Base-by-base conservation (phyloP, 2,113 vertebrate species). In the Cynopterus brachyotis region DNA sequence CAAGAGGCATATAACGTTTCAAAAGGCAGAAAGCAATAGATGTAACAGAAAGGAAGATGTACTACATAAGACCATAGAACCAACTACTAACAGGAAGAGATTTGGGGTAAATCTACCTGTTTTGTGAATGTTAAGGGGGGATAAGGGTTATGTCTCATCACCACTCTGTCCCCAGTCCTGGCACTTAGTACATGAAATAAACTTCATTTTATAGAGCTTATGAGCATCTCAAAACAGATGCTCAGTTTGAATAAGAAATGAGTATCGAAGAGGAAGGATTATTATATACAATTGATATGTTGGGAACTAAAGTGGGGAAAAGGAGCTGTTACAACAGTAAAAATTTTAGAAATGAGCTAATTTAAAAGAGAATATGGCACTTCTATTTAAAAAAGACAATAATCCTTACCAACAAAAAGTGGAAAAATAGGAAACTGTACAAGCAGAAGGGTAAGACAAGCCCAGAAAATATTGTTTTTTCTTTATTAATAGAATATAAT, bases 321-420 rank as follows among this genome's bases (percentile, higher is more conserved):
- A 40, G 9, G 22, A 96, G 55, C 42, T 55, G 50, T 82, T 94
- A 78, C 12, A 69, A 92, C 3, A 79, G 72, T 62, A 95, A 78
- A 91, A 57, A 22, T 62, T 96, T 89, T 75, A 79, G 45, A 88
- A 89, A 75, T 30, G 76, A 80, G 47, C 8, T 90, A 19, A 92
- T 47, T 87, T 37, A 37, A 32, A 72, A 93, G 60, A 87, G 84
- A 88, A 94, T 66, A 73, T 32, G 47, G 5, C 35, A 79, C 84
- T 55, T 79, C 32, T 95, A 32, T 26, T 42, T 16, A 55, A 57
- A 82, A 91, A 85, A 64, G 64, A 72, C 13, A 82, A 90, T 24
- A 79, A 88, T 85, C 9, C 35, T 76, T 89, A 70, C 22, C 13
- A 96, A 89, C 3, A 95, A 35, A 94, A 97, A 92, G 76, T 26